Conservation (phyloP, 2,113 vertebrate species). For the Microcebus griseorufus region DNA sequence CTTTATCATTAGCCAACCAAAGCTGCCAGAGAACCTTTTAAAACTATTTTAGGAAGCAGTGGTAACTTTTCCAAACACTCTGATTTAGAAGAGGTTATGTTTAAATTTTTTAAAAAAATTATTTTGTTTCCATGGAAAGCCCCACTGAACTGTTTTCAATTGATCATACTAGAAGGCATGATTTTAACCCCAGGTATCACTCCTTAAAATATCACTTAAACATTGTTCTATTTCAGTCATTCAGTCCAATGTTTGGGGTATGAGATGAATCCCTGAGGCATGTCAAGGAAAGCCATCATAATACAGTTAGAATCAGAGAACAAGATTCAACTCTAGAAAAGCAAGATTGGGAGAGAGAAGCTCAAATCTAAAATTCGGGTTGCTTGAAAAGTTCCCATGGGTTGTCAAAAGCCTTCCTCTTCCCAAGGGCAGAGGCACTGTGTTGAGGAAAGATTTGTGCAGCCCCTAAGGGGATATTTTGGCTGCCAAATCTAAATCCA, state of each 20-base stretch:
- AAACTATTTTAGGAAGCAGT: slow-evolving; percentile 70
- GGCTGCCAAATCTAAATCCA: slow-evolving; percentile 58
- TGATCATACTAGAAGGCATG: slow-evolving; percentile 17
- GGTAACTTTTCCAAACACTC: slow-evolving; percentile 68
- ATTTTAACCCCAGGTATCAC: slow-evolving; percentile 35
- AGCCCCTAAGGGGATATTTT: slow-evolving; percentile 54
- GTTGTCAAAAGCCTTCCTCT: neutral
- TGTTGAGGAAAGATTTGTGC: slow-evolving; percentile 37
- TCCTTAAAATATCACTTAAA: slow-evolving; percentile 57
- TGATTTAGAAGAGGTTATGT: slow-evolving; percentile 71
- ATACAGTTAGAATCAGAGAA: neutral
- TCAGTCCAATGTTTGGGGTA: neutral
- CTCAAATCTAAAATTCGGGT: slow-evolving; percentile 22
- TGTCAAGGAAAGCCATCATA: slow-evolving; percentile 24
- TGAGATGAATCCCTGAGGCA: neutral
- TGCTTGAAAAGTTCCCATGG: neutral
- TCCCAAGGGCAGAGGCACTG: neutral
- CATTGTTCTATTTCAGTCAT: neutral
- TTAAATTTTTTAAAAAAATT: slow-evolving; percentile 16
- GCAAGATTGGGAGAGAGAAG: neutral
- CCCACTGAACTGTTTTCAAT: slow-evolving; percentile 37
- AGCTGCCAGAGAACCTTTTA: slow-evolving; percentile 67
- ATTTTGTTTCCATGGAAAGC: slow-evolving; percentile 64
- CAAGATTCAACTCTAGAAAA: slow-evolving; percentile 21
- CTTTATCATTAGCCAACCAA: slow-evolving; percentile 65